Evolutionary conservation across 2,888 invertebrate species (phyloP).

Genomic region (Stenodema calcarata): DNA sequence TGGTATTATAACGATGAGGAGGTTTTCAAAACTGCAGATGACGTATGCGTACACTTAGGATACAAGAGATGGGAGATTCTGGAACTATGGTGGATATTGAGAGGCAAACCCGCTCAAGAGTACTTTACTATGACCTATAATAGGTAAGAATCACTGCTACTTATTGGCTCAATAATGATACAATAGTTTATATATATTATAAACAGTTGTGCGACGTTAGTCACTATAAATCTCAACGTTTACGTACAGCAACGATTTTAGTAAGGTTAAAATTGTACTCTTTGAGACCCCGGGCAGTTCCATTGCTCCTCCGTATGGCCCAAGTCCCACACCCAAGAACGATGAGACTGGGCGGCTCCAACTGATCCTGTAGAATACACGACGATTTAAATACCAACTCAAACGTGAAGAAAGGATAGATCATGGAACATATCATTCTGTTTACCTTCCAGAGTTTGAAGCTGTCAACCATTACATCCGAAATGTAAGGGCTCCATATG

Average conservation of each 20-base stretch:
- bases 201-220: no score
- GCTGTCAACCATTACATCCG: conserved; percentile 76
- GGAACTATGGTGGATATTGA: no score
- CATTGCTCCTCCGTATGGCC: conserved; percentile 79
- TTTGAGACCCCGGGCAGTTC: conserved; percentile 74
- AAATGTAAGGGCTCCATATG: conserved; percentile 81
- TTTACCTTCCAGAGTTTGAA: conserved; percentile 72
- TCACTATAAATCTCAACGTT: no score
- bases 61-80: no score
- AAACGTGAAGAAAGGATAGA: background rate
- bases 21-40: background rate
- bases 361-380: conserved; percentile 56
- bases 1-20: no score
- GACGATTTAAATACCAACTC: background rate
- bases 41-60: no score
- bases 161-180: no score
- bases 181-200: no score
- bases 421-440: background rate
- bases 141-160: no score
- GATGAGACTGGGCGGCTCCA: conserved; percentile 78
- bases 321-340: conserved; percentile 82
- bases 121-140: no score
- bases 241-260: conserved; percentile 67
- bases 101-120: no score
- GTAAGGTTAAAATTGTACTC: conserved; percentile 83